Conservation (phyloP, 2,888 invertebrate species). For the Toxonevra muliebris region DNA sequence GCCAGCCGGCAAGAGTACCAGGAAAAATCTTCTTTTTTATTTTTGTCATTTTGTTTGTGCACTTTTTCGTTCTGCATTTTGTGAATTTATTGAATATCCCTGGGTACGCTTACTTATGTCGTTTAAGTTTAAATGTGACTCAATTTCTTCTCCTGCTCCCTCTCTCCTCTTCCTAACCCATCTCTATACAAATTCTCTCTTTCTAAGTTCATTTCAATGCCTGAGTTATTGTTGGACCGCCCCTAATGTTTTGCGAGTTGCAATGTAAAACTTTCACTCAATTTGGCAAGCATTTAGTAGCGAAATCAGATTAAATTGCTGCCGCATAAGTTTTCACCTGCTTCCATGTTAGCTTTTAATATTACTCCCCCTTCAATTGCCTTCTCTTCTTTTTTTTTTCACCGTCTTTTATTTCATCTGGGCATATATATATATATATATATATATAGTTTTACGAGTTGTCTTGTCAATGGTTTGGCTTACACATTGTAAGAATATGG, state of each 20-base stretch:
- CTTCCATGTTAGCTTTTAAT: too few species aligned
- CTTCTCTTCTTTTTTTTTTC: too few species aligned
- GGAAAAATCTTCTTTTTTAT: not conserved
- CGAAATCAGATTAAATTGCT: slow-evolving; percentile 31
- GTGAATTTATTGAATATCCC: not conserved
- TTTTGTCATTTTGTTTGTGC: not conserved
- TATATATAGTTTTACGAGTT: not conserved
- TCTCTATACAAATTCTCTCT: too few species aligned
- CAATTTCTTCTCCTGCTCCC: not conserved
- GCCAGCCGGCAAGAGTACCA: too few species aligned
- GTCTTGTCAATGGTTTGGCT: not conserved
- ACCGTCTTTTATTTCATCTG: too few species aligned
- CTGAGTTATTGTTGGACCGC: too few species aligned
- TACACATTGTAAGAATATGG: not conserved
- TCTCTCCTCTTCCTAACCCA: too few species aligned
- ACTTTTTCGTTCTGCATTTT: not conserved
- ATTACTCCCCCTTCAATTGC: too few species aligned
- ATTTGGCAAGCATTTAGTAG: slow-evolving; percentile 30
- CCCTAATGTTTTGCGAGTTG: too few species aligned
- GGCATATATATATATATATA: too few species aligned
- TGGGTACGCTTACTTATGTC: slow-evolving; percentile 8
- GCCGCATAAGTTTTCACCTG: not conserved
- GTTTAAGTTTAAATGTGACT: slow-evolving; percentile 16
- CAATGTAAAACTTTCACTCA: slow-evolving; percentile 26
- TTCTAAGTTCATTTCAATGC: too few species aligned